Percentiles rank a stretch among this genome's conserved stretches.
These are phyloP conservation scores for Lucilia cuprina DNA, from an alignment of 1,140 invertebrate species.

Conservation along the genomic window DNA sequence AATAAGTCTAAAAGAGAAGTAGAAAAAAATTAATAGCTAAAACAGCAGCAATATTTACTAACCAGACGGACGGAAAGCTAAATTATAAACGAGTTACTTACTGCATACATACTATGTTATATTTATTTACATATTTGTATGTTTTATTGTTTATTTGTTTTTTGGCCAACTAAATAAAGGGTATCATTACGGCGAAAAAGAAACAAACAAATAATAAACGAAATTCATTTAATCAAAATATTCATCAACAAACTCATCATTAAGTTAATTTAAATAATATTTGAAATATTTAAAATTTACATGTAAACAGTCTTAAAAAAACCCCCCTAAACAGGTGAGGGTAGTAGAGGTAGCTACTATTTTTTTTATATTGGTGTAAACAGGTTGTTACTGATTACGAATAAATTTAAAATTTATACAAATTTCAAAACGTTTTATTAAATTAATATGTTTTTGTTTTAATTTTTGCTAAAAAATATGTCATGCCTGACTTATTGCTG, in stretches of 20 bases:
- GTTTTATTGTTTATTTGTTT: slow-evolving; percentile 2
- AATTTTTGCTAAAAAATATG: too few relatives aligned
- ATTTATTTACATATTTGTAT: not conserved
- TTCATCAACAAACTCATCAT: not conserved
- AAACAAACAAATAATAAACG: not conserved
- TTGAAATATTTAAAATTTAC: not conserved
- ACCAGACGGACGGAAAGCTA: not conserved
- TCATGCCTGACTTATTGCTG: too few relatives aligned
- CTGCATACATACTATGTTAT: too few relatives aligned
- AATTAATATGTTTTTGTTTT: too few relatives aligned
- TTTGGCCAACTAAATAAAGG: not conserved
- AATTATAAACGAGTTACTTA: slow-evolving; percentile 16
- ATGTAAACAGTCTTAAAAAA: not conserved
- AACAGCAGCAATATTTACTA: not conserved
- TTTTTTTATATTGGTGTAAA: too few relatives aligned
- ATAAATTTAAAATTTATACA: too few relatives aligned
- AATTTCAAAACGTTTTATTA: too few relatives aligned
- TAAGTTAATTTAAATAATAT: not conserved
- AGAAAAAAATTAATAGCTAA: not conserved
- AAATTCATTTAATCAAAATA: not conserved
- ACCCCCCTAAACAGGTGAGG: not conserved
- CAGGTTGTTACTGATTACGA: too few relatives aligned
- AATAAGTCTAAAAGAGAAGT: not conserved
- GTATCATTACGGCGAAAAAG: not conserved
- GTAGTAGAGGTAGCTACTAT: too few relatives aligned